Percentiles rank a stretch among this genome's conserved stretches.
phyloP scores from a whole-genome alignment of 1,140 invertebrate species.

The Galendromus occidentalis region DNA sequence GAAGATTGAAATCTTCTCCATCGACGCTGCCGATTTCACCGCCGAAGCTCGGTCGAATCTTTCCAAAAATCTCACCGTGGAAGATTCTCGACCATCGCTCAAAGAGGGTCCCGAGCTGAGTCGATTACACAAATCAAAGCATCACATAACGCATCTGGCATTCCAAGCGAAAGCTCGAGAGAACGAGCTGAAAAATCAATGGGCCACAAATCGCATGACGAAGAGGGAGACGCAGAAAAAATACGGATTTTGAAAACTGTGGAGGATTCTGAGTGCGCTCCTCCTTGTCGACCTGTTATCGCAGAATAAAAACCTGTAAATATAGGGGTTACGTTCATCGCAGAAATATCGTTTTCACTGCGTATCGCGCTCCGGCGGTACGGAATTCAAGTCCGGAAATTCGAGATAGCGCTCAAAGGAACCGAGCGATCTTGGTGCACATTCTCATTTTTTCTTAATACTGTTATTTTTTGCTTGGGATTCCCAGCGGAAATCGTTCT shows the following conservation, averaged over 20 bases:
- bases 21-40: background rate
- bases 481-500: too few species aligned
- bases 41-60: conserved; percentile 2
- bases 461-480: too few species aligned
- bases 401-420: too few species aligned
- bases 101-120: conserved; percentile 29
- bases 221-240: conserved; percentile 49
- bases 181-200: conserved; percentile 74
- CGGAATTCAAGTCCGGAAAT: too few species aligned
- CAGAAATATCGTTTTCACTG: too few species aligned
- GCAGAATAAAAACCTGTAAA: too few species aligned
- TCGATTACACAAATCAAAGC: conserved; percentile 52
- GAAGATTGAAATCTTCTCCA: conserved; percentile 3
- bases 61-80: background rate
- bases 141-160: conserved; percentile 88
- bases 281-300: too few species aligned
- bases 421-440: too few species aligned
- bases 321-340: too few species aligned
- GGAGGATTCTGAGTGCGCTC: too few species aligned
- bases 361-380: too few species aligned
- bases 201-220: conserved; percentile 63
- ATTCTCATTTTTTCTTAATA: too few species aligned
- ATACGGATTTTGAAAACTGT: conserved; percentile 34
- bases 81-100: background rate
- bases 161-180: conserved; percentile 84